A percentile compares a stretch with the other conserved stretches of the same genome.
phyloP scores from a whole-genome alignment of 1,140 invertebrate species.

The Semibalanus balanoides region DNA sequence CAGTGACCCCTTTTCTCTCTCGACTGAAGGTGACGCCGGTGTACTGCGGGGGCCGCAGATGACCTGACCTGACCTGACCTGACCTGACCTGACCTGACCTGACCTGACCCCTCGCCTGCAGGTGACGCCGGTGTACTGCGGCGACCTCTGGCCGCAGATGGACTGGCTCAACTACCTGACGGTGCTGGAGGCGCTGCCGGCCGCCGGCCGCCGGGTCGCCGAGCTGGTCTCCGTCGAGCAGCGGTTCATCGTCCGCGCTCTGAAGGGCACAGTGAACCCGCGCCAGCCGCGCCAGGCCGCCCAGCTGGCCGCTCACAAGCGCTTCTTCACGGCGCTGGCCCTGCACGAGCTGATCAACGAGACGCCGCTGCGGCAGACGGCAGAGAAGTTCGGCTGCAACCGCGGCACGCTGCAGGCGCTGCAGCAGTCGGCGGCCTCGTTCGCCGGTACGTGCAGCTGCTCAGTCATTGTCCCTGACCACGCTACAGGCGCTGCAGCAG shows the following conservation, averaged over 20 bases:
- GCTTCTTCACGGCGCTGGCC: conserved; percentile 85
- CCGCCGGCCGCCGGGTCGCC: conserved; percentile 67
- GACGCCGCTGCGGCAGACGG: conserved; percentile 59
- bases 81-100: neutral
- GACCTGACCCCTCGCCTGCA: neutral
- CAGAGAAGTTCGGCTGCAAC: conserved; percentile 65
- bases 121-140: conserved; percentile 22
- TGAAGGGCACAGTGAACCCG: conserved; percentile 47
- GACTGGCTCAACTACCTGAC: conserved; percentile 80
- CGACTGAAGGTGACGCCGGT: no score
- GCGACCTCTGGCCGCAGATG: conserved; percentile 33
- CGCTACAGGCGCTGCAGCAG: conserved; percentile 81
- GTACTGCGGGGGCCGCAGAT: neutral
- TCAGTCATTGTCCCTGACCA: conserved; percentile 19
- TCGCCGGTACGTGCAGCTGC: conserved; percentile 53
- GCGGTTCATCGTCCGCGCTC: conserved; percentile 62
- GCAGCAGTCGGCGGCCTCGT: conserved; percentile 87
- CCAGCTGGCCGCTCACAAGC: conserved; percentile 34
- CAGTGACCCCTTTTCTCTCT: no score
- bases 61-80: neutral
- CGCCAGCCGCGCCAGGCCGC: conserved; percentile 31
- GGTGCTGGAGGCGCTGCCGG: conserved; percentile 66
- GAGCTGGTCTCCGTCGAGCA: conserved; percentile 83
- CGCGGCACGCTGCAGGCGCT: conserved; percentile 77
- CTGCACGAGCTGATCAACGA: conserved; percentile 89